Base-by-base conservation (phyloP, 2,113 vertebrate species). In the Gorsachius goisagi region DNA sequence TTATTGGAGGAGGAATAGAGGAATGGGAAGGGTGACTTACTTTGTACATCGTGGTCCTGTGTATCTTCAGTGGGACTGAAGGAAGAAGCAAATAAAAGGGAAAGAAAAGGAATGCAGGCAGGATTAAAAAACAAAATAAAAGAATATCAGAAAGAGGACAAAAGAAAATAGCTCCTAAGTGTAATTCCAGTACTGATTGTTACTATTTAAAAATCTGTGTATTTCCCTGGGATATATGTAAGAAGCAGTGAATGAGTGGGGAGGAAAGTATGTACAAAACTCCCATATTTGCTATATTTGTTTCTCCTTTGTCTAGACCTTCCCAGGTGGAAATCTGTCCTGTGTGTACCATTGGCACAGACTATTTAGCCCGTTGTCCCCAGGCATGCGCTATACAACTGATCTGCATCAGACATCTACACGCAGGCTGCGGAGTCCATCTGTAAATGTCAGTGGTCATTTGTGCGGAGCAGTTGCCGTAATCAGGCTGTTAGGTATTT, bases 1-100 rank as follows among this genome's bases (percentile, higher is more conserved):
- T 93, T 77, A n/a, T 39, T 95, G 89, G 60, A 92, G 52, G 23
- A 95, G 47, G 35, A 95, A 55, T 41, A 92, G 45, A 89, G 79
- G 60, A 89, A 63, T 33, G 39, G 60, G 30, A 85, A 89, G 22
- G 16, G 28, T 47, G 41, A 52, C 30, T 81, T 91, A 22, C 53
- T 84, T 86, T 52, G 93, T 74, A 55, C 9, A 55, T 75, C 44
- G 5, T 52, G 37, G 37, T 75, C 39, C 39, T 77, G 37, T 39
- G 30, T 37, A 30, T 67, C 55, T 86, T 52, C 75, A 56, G 37
- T 28, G 52, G 27, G 37, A 76, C 58, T 62, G 50, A 63, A 44
- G 33, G 41, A 69, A 72, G 55, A 80, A 66, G 16, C 35, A 76
- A 79, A 68, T 56, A 64, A 58, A 27, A 64, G 6, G 16, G 49